Evolutionary conservation across 2,113 vertebrate species (phyloP).

Genomic region (Zapornia atra): DNA sequence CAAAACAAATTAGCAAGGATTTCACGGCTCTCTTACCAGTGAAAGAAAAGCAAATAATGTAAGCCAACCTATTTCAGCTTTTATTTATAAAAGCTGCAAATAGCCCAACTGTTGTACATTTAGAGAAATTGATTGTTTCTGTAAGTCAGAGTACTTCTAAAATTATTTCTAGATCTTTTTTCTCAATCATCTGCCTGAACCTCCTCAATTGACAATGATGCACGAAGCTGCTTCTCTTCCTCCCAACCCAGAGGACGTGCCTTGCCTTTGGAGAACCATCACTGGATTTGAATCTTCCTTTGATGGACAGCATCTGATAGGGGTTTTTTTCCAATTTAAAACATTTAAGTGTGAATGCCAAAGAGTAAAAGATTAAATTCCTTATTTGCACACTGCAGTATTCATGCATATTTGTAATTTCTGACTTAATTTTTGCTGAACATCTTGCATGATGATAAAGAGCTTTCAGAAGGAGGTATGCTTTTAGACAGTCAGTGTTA

Average conservation of each 20-base stretch:
- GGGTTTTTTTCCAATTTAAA: not conserved
- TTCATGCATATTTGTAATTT: not conserved
- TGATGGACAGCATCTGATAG: not conserved
- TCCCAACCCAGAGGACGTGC: not conserved
- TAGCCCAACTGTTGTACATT: not conserved
- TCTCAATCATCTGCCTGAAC: not conserved
- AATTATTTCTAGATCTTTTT: not conserved
- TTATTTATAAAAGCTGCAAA: not conserved
- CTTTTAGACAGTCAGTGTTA: not conserved
- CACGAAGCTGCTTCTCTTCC: not conserved
- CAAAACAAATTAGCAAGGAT: not conserved
- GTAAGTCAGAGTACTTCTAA: not conserved
- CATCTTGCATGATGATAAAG: slow-evolving; percentile 5
- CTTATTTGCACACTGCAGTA: not conserved
- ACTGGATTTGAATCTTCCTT: not conserved
- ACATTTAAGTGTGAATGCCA: not conserved
- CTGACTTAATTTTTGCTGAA: slow-evolving; percentile 38
- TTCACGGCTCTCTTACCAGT: not conserved
- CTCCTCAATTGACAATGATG: not conserved
- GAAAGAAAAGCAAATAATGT: not conserved
- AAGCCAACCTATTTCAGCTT: not conserved
- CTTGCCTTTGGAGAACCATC: not conserved
- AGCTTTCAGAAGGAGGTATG: not conserved
- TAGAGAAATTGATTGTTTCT: not conserved
- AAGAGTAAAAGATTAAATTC: not conserved